Evolutionary conservation across 2,888 invertebrate genomes (phyloP), one percentile per base, ranked within the genome.

Genomic region (Myopa tessellatipennis): DNA sequence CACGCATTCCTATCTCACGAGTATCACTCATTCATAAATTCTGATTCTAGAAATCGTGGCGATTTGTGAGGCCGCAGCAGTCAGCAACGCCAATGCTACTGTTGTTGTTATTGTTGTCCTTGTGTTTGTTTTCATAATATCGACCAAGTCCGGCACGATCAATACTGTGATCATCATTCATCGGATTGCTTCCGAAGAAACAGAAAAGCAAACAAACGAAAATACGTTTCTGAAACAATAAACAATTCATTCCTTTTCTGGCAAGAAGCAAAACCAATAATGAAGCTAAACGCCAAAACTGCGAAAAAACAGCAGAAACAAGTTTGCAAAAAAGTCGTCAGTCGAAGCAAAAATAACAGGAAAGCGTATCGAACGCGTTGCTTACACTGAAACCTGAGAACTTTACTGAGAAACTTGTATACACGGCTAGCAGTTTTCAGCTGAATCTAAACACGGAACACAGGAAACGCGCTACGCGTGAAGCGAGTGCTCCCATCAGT

Each of bases 11-110:
- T 77, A 77, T 83, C 82, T 82, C 83, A 83, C 83, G 82, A 82
- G 78, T 83, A 83, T 83, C 82, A 81, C 72, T 82, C 79, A 80
- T 79, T 79, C 80, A 80, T 80, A 72, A 78, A 79, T 78, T 80
- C 79, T 70, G 77, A 79, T 78, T 80, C 79, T 70, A 76, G 76
- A 75, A 78, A 74, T 36, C 50, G 58, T 45, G 45, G 18, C 60
- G 55, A 45, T 70, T 61, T 76, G 65, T 75, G 71, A 81, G 80
- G 73, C 65, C 26, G 63, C 16, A 16, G 50, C 73, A 63, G 26
- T 26, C 26, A 26, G 26, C 26, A 1, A 26, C 26, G 2, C 2
- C 1, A 26, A 26, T 26, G 26, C 26, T 1, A 26, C 36, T 68
- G 36, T 34, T 74, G 18, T 76, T 78, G 69, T 65, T 77, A 5